Evolutionary conservation across 1,140 invertebrate species (phyloP), one percentile per base, ranked within the genome.

Genomic region (Hesperophylax magnus): DNA sequence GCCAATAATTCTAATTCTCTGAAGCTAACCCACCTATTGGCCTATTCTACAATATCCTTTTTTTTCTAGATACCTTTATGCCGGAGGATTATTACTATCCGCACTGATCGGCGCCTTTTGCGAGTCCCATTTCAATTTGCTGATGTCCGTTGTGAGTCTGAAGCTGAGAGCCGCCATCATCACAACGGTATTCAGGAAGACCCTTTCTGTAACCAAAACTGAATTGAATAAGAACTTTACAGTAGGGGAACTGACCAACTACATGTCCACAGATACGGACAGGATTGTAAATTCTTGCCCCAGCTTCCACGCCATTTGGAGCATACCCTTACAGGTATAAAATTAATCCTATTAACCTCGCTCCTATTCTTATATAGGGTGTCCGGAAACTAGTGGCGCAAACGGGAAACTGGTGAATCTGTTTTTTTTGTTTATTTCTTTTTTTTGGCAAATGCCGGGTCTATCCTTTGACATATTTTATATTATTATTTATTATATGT

Each of bases 241-340:
- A 76, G 91, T 94, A 82, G 97, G 97, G 1, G 95, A 99, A 91
- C 95, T 99, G 31, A 93, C 98, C 0, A 99, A 99, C 89, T 97
- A 98, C 84, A 98, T 99, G 95, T 98, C 97, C 39, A 98, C 97
- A 1, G 98, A 99, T 88, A 95, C 95, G 0, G 97, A 98, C 86
- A 92, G 98, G 84, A 97, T 99, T 82, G 94, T 98, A 0, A 99
- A 99, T 88, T 96, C 98, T 54, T 98, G 97, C 90, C 94, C 96
- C 0, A 98, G 96, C 89, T 98, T 99, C 88, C 98, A 99, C 91
- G 94, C 96, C 17, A 92, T 99, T 83, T 99, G 98, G 98, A 98
- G 97, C 88, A 95, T 99, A 86, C 98, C 98, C 24, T 92, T 99
- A 86, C 96, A 98, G 91, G 95, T 84, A 47, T 47, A 77, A 81